Evolutionary conservation across 2,797 vertebrate genomes (phyloP).

Genomic region (Crenichthys baileyi): DNA sequence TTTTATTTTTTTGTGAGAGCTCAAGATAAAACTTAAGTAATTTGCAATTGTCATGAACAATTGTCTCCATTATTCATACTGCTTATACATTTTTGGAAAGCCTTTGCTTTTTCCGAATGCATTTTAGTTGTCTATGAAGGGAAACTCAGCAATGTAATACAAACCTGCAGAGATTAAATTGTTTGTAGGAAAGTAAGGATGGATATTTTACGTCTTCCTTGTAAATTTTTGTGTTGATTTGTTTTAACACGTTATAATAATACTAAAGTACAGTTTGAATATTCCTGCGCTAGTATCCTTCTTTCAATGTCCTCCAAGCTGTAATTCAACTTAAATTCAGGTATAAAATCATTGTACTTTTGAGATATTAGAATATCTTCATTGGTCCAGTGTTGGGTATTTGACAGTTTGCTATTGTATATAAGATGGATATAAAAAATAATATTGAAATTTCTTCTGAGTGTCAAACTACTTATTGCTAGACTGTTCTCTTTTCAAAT

Average conservation of each 20-base stretch:
- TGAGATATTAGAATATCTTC: neutral
- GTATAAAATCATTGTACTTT: slow-evolving; percentile 11
- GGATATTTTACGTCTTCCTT: slow-evolving; percentile 57
- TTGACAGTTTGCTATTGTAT: slow-evolving; percentile 31
- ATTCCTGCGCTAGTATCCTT: slow-evolving; percentile 13
- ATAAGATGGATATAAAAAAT: slow-evolving; percentile 47
- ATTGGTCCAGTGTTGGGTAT: slow-evolving; percentile 24
- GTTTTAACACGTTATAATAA: slow-evolving; percentile 20
- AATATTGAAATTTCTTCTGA: slow-evolving; percentile 37
- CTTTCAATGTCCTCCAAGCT: neutral
- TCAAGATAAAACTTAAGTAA: neutral
- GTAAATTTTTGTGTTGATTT: slow-evolving; percentile 28
- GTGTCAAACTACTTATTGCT: slow-evolving; percentile 48
- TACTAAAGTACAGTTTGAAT: slow-evolving; percentile 11
- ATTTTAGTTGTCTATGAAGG: neutral
- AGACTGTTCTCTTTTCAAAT: slow-evolving; percentile 57
- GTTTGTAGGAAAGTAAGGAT: neutral
- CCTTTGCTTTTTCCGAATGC: neutral
- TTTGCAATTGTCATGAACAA: neutral
- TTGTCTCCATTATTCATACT: neutral
- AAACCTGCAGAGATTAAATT: neutral
- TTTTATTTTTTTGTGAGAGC: neutral
- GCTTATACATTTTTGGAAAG: too few relatives aligned
- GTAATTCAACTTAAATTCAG: slow-evolving; percentile 13
- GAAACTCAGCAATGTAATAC: neutral